Base-by-base conservation (phyloP, 1,140 invertebrate genomes). In the Charaxes varanes region DNA sequence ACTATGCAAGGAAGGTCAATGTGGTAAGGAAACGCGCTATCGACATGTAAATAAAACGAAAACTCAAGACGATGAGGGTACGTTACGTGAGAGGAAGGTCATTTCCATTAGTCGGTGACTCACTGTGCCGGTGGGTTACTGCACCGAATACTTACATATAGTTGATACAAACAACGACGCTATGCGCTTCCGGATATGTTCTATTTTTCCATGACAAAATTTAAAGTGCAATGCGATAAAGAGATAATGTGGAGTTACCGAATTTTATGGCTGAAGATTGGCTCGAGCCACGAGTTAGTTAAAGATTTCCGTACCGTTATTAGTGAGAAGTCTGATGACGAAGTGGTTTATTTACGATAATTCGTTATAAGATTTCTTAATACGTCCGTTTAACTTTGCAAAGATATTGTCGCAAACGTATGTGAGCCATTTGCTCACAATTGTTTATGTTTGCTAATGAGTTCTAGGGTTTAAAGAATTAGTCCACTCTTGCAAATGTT, bases 21-120 rank as follows among this genome's bases (percentile, higher is more conserved):
- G n/a, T n/a, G n/a, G n/a, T n/a, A n/a, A n/a, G n/a, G n/a, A n/a
- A n/a, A n/a, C n/a, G n/a, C 4, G 3, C 8, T 13, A 13, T 31
- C 11, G 11, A 31, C 16, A 10, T 31, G 18, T 50, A 53, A 59
- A 59, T 59, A 55, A 53, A 49, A 55, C 36, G 34, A 51, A 51
- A 49, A 55, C 18, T 36, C 46, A 59, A 62, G 55, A 62, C 47
- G 56, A 51, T 52, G 50, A 59, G 55, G 52, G 55, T 55, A 53
- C 49, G 48, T 59, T 37, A 45, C 48, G 49, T 53, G 46, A 51
- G 50, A 50, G 55, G 52, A 62, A 65, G 62, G 62, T 65, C 62
- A 59, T 35, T 54, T 65, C 50, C 52, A 65, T 65, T 56, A 62
- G 51, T 45, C 47, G 26, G 35, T 56, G 53, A 65, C 40, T 55